A percentile compares a stretch with the other conserved stretches of the same genome.
Conservation (phyloP, 1,140 invertebrate genomes). For the Plectrocnemia conspersa region DNA sequence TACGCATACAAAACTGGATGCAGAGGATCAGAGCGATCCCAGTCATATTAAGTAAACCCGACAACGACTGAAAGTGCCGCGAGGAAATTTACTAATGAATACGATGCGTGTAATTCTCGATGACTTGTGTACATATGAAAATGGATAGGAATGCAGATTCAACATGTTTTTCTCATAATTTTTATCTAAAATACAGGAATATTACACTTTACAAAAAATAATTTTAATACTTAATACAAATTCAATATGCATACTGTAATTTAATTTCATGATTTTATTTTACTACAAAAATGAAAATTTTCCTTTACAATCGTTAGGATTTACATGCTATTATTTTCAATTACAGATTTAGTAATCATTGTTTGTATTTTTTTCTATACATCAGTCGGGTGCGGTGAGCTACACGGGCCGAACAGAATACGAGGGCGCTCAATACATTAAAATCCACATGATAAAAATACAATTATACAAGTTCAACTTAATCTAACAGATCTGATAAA, state of each 20-base stretch:
- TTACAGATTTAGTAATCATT: conserved; percentile 29
- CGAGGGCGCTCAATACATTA: conserved; percentile 18
- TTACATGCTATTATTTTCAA: conserved; percentile 34
- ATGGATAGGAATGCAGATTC: conserved; percentile 18
- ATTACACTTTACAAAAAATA: conserved; percentile 37
- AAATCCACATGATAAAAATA: conserved; percentile 11
- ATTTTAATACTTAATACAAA: conserved; percentile 28
- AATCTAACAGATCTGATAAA: conserved; percentile 32
- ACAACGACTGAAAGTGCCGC: conserved; percentile 36
- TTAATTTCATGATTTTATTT: conserved; percentile 35
- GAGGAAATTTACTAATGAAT: conserved; percentile 42
- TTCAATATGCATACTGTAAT: conserved; percentile 33
- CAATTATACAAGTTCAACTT: conserved; percentile 21
- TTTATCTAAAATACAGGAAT: conserved; percentile 35
- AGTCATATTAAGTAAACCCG: too few species aligned
- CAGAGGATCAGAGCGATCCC: too few species aligned
- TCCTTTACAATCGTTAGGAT: conserved; percentile 32
- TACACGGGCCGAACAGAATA: conserved; percentile 22
- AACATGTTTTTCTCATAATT: conserved; percentile 7
- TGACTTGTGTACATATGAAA: conserved; percentile 30
- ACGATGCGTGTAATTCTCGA: conserved; percentile 12
- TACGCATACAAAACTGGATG: too few species aligned
- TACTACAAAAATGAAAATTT: conserved; percentile 36
- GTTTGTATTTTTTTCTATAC: conserved; percentile 34
- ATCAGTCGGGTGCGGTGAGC: conserved; percentile 33